These are phyloP conservation scores for Lampropteryx suffumata DNA, from an alignment of 2,888 invertebrate species.

Conservation along the genomic window DNA sequence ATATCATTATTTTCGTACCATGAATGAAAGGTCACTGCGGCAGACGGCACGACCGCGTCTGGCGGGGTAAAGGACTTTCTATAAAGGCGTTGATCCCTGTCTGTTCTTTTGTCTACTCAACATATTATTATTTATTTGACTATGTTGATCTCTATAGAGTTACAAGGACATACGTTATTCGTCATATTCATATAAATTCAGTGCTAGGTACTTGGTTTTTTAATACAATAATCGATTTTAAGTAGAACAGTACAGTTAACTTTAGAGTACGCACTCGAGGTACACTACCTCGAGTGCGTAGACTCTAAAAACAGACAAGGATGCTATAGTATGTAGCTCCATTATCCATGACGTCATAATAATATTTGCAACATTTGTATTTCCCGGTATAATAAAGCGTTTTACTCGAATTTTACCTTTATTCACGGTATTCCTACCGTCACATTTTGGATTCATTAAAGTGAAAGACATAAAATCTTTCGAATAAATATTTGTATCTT, in stretches of 20 bases:
- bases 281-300: constrained; percentile 28
- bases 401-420: constrained; percentile 33
- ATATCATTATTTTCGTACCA: constrained; percentile 3
- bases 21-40: constrained; percentile 11
- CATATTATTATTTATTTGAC: constrained; percentile 17
- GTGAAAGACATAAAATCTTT: too few relatives aligned
- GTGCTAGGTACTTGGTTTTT: too few relatives aligned
- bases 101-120: constrained; percentile 12
- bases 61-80: constrained; percentile 18
- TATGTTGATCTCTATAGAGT: constrained; percentile 1
- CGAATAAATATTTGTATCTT: too few relatives aligned
- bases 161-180: too few relatives aligned
- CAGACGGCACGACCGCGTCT: too few relatives aligned
- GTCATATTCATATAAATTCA: too few relatives aligned
- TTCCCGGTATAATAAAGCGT: constrained; percentile 33
- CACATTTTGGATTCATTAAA: too few relatives aligned
- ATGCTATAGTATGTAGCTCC: constrained; percentile 37
- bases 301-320: constrained; percentile 41
- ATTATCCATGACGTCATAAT: constrained; percentile 46
- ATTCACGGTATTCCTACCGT: constrained; percentile 35
- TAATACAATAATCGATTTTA: too few relatives aligned
- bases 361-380: constrained; percentile 31
- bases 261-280: too few relatives aligned
- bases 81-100: constrained; percentile 23
- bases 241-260: too few relatives aligned